phyloP scores from a whole-genome alignment of 2,113 vertebrate genomes.

The Chaetodon trifascialis region DNA sequence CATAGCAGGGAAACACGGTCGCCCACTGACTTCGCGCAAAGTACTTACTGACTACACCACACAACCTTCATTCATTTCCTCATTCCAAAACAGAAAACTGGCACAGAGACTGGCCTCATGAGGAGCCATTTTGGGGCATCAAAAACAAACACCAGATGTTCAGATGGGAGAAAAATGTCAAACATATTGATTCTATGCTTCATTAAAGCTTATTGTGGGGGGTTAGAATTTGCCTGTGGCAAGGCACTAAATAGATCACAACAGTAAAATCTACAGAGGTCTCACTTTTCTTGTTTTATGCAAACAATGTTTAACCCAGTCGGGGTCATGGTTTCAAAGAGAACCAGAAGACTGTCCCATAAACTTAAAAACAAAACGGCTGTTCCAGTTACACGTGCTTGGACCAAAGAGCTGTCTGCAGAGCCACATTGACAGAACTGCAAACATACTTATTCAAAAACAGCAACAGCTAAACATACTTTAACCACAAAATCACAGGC shows the following conservation, averaged over 20 bases:
- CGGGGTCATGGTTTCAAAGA: conserved; percentile 45
- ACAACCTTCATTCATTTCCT: conserved; percentile 64
- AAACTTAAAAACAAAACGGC: conserved; percentile 26
- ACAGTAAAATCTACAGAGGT: conserved; percentile 47
- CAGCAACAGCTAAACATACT: conserved; percentile 30
- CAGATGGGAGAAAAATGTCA: conserved; percentile 74
- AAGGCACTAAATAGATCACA: conserved; percentile 52
- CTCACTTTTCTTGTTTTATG: conserved; percentile 51
- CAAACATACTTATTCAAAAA: conserved; percentile 26
- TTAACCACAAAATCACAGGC: conserved; percentile 15
- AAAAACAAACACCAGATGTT: conserved; percentile 79
- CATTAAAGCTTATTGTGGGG: conserved; percentile 68
- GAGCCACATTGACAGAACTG: not conserved
- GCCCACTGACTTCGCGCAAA: conserved; percentile 54
- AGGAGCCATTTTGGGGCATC: conserved; percentile 75
- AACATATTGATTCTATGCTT: conserved; percentile 74
- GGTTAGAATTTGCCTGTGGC: conserved; percentile 57
- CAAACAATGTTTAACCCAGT: conserved; percentile 66
- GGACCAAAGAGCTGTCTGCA: conserved; percentile 14
- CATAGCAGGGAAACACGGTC: conserved; percentile 41
- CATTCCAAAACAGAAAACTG: conserved; percentile 66
- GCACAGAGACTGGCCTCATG: conserved; percentile 60
- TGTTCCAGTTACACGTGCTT: conserved; percentile 24
- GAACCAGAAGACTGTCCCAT: conserved; percentile 27
- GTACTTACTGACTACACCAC: conserved; percentile 47